These are phyloP conservation scores for Gracilinanus agilis DNA, from an alignment of 2,113 vertebrate species.

Conservation along the genomic window DNA sequence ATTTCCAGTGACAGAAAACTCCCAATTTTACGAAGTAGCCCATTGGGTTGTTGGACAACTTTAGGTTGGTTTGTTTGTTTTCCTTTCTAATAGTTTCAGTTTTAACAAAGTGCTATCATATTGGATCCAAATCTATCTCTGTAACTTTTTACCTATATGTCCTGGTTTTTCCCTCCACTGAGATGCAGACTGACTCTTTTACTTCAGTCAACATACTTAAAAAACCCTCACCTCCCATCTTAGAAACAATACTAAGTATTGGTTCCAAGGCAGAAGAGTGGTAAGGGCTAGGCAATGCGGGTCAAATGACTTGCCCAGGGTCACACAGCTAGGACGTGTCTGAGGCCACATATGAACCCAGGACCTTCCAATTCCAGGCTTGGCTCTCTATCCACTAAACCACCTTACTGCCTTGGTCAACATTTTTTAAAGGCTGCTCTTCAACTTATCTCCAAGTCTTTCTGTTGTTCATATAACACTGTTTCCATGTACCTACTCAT, in stretches of 20 bases:
- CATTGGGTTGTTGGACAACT: neutral
- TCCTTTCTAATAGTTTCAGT: neutral
- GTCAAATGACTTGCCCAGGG: no score
- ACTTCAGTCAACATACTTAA: neutral
- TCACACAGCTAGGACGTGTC: no score
- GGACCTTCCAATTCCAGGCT: no score
- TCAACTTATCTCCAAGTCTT: neutral
- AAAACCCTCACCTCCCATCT: no score
- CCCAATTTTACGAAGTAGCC: neutral
- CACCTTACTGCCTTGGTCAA: no score
- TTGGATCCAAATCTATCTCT: neutral
- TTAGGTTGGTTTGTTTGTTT: neutral
- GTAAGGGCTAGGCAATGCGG: no score
- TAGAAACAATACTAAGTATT: no score
- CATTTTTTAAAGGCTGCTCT: neutral
- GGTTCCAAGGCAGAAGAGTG: no score
- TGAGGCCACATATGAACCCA: no score
- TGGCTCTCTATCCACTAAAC: no score
- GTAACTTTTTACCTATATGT: neutral
- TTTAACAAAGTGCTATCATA: neutral
- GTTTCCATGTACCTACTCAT: neutral
- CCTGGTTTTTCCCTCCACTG: neutral
- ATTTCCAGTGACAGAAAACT: neutral
- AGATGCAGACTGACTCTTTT: neutral
- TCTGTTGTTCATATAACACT: neutral